These are phyloP conservation scores for Meghimatium bilineatum DNA, from an alignment of 2,888 invertebrate genomes.

Conservation along the genomic window DNA sequence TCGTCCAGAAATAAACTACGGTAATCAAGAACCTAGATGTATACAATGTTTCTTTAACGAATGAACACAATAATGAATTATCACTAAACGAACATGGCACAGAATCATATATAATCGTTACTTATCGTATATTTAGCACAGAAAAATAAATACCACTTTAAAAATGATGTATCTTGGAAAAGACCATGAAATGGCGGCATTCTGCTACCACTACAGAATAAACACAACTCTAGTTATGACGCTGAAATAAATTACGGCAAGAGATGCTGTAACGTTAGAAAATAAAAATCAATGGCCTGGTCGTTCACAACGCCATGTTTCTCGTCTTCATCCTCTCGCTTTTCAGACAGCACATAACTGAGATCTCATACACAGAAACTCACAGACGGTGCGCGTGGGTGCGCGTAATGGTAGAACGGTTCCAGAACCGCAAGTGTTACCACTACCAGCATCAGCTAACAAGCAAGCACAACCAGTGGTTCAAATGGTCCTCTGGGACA, in stretches of 20 bases:
- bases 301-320: neutral
- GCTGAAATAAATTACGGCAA: constrained; percentile 17
- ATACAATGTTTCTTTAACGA: too few relatives aligned
- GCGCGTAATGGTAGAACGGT: neutral
- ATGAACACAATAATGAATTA: too few relatives aligned
- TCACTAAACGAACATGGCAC: too few relatives aligned
- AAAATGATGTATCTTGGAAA: neutral
- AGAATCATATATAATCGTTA: too few relatives aligned
- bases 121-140: neutral
- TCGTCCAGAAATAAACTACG: too few relatives aligned
- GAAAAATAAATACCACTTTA: neutral
- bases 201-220: too few relatives aligned
- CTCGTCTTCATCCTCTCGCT: neutral
- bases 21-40: too few relatives aligned
- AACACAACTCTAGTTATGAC: constrained; percentile 12
- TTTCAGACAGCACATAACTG: neutral
- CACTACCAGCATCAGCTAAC: neutral
- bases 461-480: neutral
- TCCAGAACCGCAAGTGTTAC: neutral
- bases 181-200: neutral
- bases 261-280: neutral
- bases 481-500: neutral
- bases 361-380: neutral
- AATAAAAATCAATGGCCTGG: constrained; percentile 22
- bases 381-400: constrained; percentile 10